A percentile compares a stretch with the other conserved stretches of the same genome.
Evolutionary conservation across 2,113 vertebrate genomes (phyloP).

Genomic region (Lucifuga dentata): DNA sequence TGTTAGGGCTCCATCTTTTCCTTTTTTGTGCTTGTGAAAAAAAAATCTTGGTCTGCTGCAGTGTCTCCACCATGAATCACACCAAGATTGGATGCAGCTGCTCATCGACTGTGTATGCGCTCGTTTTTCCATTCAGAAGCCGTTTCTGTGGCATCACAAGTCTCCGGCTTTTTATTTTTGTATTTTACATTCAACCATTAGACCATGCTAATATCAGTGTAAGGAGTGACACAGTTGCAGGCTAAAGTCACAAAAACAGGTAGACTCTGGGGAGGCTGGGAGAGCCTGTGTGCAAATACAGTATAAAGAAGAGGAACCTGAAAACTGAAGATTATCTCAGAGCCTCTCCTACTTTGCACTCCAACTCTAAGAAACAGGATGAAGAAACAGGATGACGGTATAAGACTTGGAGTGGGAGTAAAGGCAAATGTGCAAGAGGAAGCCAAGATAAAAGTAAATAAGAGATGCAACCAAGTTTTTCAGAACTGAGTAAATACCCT

Average conservation of each 20-base stretch:
- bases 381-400: conserved; percentile 3
- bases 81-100: conserved; percentile 29
- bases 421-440: conserved; percentile 48
- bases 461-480: conserved; percentile 57
- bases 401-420: conserved; percentile 49
- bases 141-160: not conserved
- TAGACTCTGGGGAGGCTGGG: conserved; percentile 25
- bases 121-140: conserved; percentile 5
- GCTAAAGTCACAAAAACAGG: conserved; percentile 40
- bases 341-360: conserved; percentile 44
- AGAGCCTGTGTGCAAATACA: conserved; percentile 13
- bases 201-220: conserved; percentile 3
- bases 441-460: conserved; percentile 68
- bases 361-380: conserved; percentile 40
- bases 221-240: conserved; percentile 12
- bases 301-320: conserved; percentile 38
- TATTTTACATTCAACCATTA: conserved; percentile 8
- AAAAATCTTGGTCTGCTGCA: conserved; percentile 42
- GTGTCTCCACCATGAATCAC: conserved; percentile 56
- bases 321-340: conserved; percentile 44
- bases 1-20: conserved; percentile 56
- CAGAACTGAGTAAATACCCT: conserved; percentile 64
- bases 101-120: conserved; percentile 18
- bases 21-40: conserved; percentile 63
- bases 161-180: not conserved